Base-by-base conservation (phyloP, 2,797 vertebrate species). In the Bovichtus variegatus region DNA sequence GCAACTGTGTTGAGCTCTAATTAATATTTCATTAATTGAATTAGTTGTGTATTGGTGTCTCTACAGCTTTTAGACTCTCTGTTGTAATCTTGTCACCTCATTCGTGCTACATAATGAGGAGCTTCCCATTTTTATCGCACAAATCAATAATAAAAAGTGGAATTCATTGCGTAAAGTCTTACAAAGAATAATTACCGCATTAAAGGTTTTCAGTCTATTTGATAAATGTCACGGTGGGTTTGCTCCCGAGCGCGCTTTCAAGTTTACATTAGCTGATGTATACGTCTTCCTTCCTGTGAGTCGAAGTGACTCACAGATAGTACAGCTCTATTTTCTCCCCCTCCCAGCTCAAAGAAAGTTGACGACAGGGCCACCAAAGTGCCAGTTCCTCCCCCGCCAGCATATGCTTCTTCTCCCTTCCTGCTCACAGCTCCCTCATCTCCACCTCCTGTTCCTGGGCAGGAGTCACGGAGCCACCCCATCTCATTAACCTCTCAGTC, bases 401-500 rank as follows among this genome's bases (percentile, higher is more conserved):
- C 79, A 53, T 62, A 62, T 73, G 61, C 62, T 72, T 65, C 70
- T 61, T 51, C 76, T 76, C 25, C 12, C 69, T 76, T 83, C 84
- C 73, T 71, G 80, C 67, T 71, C 50, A 13, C 86, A 34, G 71
- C 57, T 81, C 81, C 72, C 75, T 86, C 84, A 29, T 76, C 68
- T 72, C 61, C 80, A 73, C 77, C 78, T 72, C 63, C 64, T 73
- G 47, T 76, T 86, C 70, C 23, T 15, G 9, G 49, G 62, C 68
- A 65, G 4, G 34, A 86, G 73, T 80, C 73, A 71, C 10, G 3
- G 71, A 75, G 74, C 78, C 74, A 71, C 82, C 80, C 78, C 72
- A 72, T 86, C 71, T 77, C 72, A 86, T 91, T 85, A 83, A 70
- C 69, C 82, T 81, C 80, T 46, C 82, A 47, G 70, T 89, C 88